Conservation (phyloP, 2,113 vertebrate genomes). For the Sceloporus tristichus region DNA sequence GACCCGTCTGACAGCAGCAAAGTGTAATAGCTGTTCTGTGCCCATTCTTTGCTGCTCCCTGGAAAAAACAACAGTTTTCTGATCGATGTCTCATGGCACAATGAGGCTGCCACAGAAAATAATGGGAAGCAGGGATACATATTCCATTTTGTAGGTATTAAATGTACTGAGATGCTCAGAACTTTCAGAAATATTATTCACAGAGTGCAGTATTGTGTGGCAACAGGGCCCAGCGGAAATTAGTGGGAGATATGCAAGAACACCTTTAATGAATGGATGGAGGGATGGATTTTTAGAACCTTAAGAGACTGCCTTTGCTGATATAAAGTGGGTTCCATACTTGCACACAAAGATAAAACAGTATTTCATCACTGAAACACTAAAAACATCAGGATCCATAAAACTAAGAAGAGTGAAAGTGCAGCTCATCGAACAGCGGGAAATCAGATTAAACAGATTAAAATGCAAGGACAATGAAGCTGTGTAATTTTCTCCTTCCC, state of each 20-base stretch:
- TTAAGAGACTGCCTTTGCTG: too few relatives aligned
- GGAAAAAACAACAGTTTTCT: slow-evolving; percentile 27
- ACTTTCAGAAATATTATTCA: neutral
- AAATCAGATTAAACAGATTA: too few relatives aligned
- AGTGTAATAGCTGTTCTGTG: slow-evolving; percentile 29
- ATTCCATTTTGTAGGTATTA: neutral
- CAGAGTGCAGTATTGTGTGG: too few relatives aligned
- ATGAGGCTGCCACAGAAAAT: slow-evolving; percentile 1
- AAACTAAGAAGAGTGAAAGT: too few relatives aligned
- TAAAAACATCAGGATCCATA: too few relatives aligned
- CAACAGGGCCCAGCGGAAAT: neutral
- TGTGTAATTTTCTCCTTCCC: too few relatives aligned
- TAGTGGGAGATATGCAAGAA: neutral
- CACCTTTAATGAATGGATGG: neutral
- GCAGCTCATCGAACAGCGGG: too few relatives aligned
- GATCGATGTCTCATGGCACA: slow-evolving; percentile 10
- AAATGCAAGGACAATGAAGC: too few relatives aligned
- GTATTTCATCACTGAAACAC: too few relatives aligned
- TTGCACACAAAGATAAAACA: too few relatives aligned
- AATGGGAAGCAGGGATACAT: neutral
- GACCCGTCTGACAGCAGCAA: slow-evolving; percentile 33
- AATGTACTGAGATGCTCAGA: neutral
- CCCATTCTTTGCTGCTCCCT: neutral
- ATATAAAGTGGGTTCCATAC: too few relatives aligned
- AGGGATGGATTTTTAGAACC: too few relatives aligned